A percentile compares a stretch with the other conserved stretches of the same genome.
These are phyloP conservation scores for Pseudorhombus dupliciocellatus DNA, from an alignment of 2,113 vertebrate species.

Conservation along the genomic window DNA sequence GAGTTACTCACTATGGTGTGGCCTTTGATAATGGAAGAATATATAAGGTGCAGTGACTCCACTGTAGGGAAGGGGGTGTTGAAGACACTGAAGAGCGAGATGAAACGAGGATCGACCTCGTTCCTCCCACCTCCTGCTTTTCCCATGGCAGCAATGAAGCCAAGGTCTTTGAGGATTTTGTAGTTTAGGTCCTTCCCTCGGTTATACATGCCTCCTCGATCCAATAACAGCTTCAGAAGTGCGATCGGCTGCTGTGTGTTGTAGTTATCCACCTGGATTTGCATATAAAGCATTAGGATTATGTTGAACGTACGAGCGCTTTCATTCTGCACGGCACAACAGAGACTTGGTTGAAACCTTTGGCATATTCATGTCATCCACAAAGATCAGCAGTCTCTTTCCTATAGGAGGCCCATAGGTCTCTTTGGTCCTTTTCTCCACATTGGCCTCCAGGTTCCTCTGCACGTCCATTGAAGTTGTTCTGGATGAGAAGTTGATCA, in stretches of 20 bases:
- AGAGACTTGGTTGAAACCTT: conserved; percentile 76
- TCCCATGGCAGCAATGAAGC: conserved; percentile 95
- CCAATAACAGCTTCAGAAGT: conserved; percentile 91
- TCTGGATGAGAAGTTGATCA: conserved; percentile 93
- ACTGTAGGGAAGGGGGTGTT: conserved; percentile 89
- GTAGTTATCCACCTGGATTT: conserved; percentile 89
- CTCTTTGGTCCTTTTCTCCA: conserved; percentile 94
- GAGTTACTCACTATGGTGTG: conserved; percentile 85
- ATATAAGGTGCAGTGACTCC: conserved; percentile 89
- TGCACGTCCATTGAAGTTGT: conserved; percentile 96
- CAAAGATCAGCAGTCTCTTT: conserved; percentile 91
- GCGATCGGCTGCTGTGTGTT: conserved; percentile 97
- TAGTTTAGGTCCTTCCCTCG: conserved; percentile 92
- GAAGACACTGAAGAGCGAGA: conserved; percentile 94
- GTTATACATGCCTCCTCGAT: conserved; percentile 90
- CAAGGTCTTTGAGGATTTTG: conserved; percentile 91
- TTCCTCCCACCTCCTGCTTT: conserved; percentile 96
- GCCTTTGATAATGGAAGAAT: conserved; percentile 90
- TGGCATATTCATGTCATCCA: conserved; percentile 99
- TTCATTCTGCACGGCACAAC: neutral
- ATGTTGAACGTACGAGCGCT: neutral
- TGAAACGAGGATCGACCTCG: conserved; percentile 91
- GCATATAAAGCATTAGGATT: neutral
- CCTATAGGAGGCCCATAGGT: conserved; percentile 92
- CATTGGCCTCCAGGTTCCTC: conserved; percentile 91